Evolutionary conservation across 2,113 vertebrate species (phyloP).

Genomic region (Semicossyphus pulcher): DNA sequence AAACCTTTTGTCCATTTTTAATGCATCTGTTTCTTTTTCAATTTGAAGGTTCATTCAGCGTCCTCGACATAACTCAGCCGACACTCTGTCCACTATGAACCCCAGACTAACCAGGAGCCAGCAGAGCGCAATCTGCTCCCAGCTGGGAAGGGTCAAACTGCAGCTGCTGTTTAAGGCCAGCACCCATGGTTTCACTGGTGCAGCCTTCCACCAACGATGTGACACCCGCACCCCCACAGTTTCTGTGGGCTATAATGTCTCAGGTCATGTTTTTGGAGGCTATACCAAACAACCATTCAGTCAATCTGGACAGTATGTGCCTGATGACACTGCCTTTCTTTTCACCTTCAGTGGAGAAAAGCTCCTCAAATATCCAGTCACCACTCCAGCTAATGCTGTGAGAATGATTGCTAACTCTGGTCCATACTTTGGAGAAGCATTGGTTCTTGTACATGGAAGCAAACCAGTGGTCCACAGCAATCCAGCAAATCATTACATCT

Average conservation of each 20-base stretch:
- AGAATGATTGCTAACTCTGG: background rate
- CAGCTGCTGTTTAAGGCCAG: constrained; percentile 75
- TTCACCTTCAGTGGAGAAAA: constrained; percentile 61
- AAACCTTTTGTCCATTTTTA: too few relatives aligned
- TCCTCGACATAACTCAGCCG: background rate
- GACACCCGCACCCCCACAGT: constrained; percentile 65
- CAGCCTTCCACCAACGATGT: constrained; percentile 71
- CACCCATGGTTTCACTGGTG: constrained; percentile 55
- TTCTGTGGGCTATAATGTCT: constrained; percentile 74
- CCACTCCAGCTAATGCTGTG: background rate
- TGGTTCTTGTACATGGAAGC: constrained; percentile 36
- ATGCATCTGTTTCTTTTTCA: background rate
- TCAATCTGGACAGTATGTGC: constrained; percentile 40
- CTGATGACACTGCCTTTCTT: constrained; percentile 74
- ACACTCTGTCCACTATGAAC: constrained; percentile 22
- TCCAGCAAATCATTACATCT: constrained; percentile 56
- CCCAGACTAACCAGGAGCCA: constrained; percentile 46
- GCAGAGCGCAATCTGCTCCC: constrained; percentile 49
- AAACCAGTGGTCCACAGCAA: fast-evolving
- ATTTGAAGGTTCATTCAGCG: background rate
- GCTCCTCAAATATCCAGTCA: constrained; percentile 19
- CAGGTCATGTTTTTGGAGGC: constrained; percentile 76
- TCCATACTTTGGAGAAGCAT: constrained; percentile 60
- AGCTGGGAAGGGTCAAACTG: constrained; percentile 50
- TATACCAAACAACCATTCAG: constrained; percentile 56